Base-by-base conservation (phyloP, 2,888 invertebrate genomes). In the Caenorhabditis japonica region DNA sequence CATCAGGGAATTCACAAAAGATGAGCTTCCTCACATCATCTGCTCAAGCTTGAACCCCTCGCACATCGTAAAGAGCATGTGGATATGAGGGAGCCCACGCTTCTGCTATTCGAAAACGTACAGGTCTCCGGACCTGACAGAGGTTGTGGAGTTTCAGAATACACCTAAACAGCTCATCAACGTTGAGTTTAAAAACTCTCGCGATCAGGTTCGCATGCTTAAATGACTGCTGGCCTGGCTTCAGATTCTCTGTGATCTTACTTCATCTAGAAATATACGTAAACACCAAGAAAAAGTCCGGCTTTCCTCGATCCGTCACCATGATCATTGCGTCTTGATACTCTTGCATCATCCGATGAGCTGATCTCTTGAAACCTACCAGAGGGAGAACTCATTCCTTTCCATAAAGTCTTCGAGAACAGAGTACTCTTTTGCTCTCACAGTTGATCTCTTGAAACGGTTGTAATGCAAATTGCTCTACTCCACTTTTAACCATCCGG, bases 401-500 rank as follows among this genome's bases (percentile, higher is more conserved):
- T n/a, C 19, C 2, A 61, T 30, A 33, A 30, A 49, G 36, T 85
- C 86, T 17, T 41, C 33, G 10, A 88, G 53, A 5, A 79, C 79
- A 62, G 64, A 85, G 84, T 55, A 83, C 46, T 27, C 81, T 72
- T 56, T 86, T 3, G 76, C 73, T 8, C 83, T 39, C 4, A 87
- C 69, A 52, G 87, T 76, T 13, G 39, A 59, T 70, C 88, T 87
- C 60, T 88, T 87, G 13, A 76, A 70, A 4, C 84, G 60, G 13
- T 86, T 79, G 58, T 64, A 88, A 4, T 76, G 43, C 23, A 88
- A 71, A 8, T 87, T 73, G 55, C 88, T 86, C 13, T 79, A 81
- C 75, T 88, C 88, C 33, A 88, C 83, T 77, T 88, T 88, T 0
- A 77, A 86, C 77, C 77, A 85, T 52, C 84, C 84, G 38, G 55